These are phyloP conservation scores for Dryocosmus kuriphilus DNA, from an alignment of 2,888 invertebrate species.

Conservation along the genomic window DNA sequence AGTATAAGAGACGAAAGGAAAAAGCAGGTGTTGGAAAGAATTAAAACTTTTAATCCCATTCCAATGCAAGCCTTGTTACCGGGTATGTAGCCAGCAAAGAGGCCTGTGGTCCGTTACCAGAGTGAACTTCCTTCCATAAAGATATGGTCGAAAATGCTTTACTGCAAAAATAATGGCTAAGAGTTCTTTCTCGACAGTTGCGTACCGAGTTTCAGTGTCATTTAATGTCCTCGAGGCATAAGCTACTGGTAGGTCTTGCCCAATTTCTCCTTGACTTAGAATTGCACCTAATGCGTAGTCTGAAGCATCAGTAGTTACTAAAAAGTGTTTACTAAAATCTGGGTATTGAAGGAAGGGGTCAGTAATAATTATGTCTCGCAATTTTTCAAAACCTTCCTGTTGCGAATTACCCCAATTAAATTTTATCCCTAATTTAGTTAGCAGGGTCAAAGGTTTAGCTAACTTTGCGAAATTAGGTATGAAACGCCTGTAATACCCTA, in stretches of 20 bases:
- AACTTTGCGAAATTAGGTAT: constrained; percentile 48
- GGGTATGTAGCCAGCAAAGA: constrained; percentile 14
- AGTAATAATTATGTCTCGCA: constrained; percentile 33
- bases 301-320: constrained; percentile 43
- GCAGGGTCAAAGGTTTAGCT: constrained; percentile 60
- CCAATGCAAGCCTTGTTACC: too few species aligned
- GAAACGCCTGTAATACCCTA: constrained; percentile 11
- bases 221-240: constrained; percentile 40
- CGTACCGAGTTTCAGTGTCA: constrained; percentile 37
- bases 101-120: constrained; percentile 39
- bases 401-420: constrained; percentile 54
- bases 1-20: too few species aligned
- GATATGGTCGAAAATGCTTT: constrained; percentile 42
- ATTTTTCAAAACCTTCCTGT: constrained; percentile 19
- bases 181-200: constrained; percentile 40
- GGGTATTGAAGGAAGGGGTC: constrained; percentile 67
- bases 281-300: constrained; percentile 40
- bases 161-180: constrained; percentile 19
- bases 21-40: too few species aligned
- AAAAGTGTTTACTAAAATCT: constrained; percentile 62
- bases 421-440: constrained; percentile 52
- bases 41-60: too few species aligned
- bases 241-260: constrained; percentile 45
- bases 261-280: constrained; percentile 43
- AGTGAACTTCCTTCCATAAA: constrained; percentile 38